Evolutionary conservation across 2,888 invertebrate genomes (phyloP).

Genomic region (Pachycephus smyrnensis): DNA sequence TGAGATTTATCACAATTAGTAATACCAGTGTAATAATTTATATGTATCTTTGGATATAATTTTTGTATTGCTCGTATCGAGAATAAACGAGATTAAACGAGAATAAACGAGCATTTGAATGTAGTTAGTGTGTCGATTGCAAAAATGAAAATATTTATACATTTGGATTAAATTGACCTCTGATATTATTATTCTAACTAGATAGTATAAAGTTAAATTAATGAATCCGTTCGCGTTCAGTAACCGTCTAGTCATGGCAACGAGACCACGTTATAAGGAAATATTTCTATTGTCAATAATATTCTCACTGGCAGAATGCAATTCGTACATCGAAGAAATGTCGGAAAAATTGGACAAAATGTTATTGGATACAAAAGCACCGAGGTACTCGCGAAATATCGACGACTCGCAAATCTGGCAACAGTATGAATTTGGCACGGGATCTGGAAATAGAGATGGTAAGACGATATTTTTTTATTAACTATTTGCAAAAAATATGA

Average conservation of each 20-base stretch:
- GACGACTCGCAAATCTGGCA: slow-evolving; percentile 49
- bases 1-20: background rate
- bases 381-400: slow-evolving; percentile 19
- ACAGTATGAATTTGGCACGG: slow-evolving; percentile 59
- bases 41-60: slow-evolving; percentile 21
- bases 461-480: slow-evolving; percentile 25
- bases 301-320: slow-evolving; percentile 17
- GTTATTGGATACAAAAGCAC: slow-evolving; percentile 15
- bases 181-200: background rate
- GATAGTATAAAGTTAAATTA: background rate
- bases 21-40: slow-evolving; percentile 13
- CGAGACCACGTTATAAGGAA: background rate
- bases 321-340: slow-evolving; percentile 4
- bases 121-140: background rate
- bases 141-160: background rate
- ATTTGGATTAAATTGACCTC: background rate
- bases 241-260: background rate
- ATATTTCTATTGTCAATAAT: slow-evolving; percentile 14
- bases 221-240: background rate
- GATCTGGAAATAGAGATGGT: slow-evolving; percentile 66
- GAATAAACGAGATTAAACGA: background rate
- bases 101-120: background rate
- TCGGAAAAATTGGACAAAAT: slow-evolving; percentile 13
- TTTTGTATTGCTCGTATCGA: slow-evolving; percentile 8
- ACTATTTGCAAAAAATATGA: slow-evolving; percentile 1